Evolutionary conservation across 2,113 vertebrate genomes (phyloP), one percentile per base, ranked within the genome.

Genomic region (Quiscalus mexicanus): DNA sequence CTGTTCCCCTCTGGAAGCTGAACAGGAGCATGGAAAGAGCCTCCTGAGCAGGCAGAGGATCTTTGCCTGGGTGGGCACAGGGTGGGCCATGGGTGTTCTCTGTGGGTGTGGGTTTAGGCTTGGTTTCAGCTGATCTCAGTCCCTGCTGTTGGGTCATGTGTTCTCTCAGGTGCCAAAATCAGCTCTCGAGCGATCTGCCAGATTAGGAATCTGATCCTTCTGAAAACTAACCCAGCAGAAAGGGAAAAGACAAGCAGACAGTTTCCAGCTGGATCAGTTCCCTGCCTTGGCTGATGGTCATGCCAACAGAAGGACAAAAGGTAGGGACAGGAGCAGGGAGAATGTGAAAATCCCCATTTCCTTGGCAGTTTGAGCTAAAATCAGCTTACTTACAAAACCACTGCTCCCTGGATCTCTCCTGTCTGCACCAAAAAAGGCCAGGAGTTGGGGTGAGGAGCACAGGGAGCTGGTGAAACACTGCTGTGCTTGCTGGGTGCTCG

Each of bases 141-240:
- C 86, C 21, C 1, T 71, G 55, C 86, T 95, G 60, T 15, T 59
- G 93, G 94, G 86, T 90, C 83, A 95, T 90, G 86, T 84, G 83
- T 22, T 87, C 64, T 78, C 47, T 11, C 39, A 13, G 4, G 83
- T 92, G 95, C 96, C 96, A 97, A 95, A 95, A 92, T 81, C 94
- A 81, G 93, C 91, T 92, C 93, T 78, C 1, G 5, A 96, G 93
- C 16, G 52, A 96, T 95, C 86, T 92, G 93, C 89, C 93, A 93
- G 96, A 95, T 96, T 95, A 95, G 95, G 95, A 97, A 97, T 67
- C 94, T 89, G 94, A 97, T 95, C 91, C 73, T 56, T 92, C 86
- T 95, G 91, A 92, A 97, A 93, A 95, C 89, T 55, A 95, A 92
- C 83, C 89, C 86, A 67, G 83, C 86, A 95, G 86, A 95, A 93